Percentiles rank a stretch among this genome's conserved stretches.
These are phyloP conservation scores for Glareola pratincola DNA, from an alignment of 2,113 vertebrate species.

Conservation along the genomic window DNA sequence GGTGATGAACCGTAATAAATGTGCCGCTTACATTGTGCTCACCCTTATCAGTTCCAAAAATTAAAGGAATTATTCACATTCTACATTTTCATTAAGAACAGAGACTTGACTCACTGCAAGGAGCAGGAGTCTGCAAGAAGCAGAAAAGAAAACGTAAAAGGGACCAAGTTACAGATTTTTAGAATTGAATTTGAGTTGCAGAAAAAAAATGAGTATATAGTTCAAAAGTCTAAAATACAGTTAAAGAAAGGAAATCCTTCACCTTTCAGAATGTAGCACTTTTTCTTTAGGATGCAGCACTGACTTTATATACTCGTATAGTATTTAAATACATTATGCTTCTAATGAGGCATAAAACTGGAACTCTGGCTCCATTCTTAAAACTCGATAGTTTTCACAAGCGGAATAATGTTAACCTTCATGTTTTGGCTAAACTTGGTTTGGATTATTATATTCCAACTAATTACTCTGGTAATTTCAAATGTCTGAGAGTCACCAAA, in stretches of 20 bases:
- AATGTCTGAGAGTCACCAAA: background rate
- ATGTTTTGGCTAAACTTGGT: background rate
- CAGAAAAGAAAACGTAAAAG: background rate
- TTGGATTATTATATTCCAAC: slow-evolving; percentile 7
- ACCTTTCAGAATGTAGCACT: background rate
- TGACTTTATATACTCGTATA: background rate
- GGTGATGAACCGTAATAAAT: background rate
- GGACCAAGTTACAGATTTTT: background rate
- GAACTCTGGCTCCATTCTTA: background rate
- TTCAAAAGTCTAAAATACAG: background rate
- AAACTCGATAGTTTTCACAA: background rate
- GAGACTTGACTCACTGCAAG: background rate
- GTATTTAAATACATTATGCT: background rate
- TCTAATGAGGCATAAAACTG: background rate
- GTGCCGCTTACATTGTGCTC: background rate
- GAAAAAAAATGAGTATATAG: background rate
- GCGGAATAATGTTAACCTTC: background rate
- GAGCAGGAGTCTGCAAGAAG: background rate
- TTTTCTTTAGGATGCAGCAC: background rate
- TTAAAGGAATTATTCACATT: background rate
- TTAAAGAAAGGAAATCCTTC: background rate
- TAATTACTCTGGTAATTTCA: background rate
- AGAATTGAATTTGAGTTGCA: background rate
- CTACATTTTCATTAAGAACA: background rate
- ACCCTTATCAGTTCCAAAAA: background rate